Conservation (phyloP, 2,888 invertebrate genomes). For the Drymonia ruficornis region DNA sequence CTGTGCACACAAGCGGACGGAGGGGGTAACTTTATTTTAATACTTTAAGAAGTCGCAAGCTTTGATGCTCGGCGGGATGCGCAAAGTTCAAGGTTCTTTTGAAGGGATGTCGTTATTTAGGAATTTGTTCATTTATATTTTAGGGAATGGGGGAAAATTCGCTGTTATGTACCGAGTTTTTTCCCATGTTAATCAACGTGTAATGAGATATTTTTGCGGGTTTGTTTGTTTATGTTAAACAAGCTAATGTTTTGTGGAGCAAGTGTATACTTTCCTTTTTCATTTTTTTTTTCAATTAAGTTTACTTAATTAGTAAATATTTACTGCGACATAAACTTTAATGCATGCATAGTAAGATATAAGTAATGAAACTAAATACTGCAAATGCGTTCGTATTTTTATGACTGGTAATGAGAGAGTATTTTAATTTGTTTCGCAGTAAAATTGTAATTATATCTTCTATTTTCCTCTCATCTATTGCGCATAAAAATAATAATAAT, state of each 20-base stretch:
- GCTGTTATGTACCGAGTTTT: conserved; percentile 37
- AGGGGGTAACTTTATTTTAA: conserved; percentile 43
- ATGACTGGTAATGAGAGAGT: not conserved
- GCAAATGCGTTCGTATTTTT: not conserved
- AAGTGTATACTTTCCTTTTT: no score
- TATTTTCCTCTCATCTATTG: no score
- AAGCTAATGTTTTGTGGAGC: not conserved
- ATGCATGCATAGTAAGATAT: not conserved
- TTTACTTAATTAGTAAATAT: no score
- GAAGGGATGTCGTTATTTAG: conserved; percentile 43
- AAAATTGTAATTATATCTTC: no score
- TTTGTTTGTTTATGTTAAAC: not conserved
- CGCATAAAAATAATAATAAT: no score
- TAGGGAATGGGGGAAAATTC: conserved; percentile 38
- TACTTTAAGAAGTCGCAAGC: conserved; percentile 48
- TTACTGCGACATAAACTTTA: not conserved
- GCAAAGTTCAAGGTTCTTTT: conserved; percentile 40
- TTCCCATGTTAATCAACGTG: conserved; percentile 4
- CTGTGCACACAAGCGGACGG: conserved; percentile 27
- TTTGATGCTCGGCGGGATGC: conserved; percentile 42
- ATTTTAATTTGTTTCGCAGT: not conserved
- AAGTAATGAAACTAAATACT: not conserved
- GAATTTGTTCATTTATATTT: conserved; percentile 45
- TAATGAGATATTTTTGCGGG: not conserved
- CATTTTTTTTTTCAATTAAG: not conserved